A percentile compares a stretch with the other conserved stretches of the same genome.
These are phyloP conservation scores for Onychorhynchus coronatus DNA, from an alignment of 2,113 vertebrate species.

Conservation along the genomic window DNA sequence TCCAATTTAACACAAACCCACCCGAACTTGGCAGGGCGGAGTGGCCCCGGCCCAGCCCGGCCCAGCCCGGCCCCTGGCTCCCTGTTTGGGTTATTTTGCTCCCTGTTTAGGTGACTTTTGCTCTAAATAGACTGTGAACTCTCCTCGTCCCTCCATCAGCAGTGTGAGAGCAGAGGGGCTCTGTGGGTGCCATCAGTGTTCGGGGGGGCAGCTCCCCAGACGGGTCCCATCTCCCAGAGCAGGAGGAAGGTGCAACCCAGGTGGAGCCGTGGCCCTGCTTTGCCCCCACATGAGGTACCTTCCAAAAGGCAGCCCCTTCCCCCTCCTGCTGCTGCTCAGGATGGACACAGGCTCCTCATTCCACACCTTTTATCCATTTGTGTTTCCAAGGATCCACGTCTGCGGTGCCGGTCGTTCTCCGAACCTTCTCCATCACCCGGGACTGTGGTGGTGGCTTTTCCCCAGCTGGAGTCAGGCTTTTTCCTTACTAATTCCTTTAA, in stretches of 20 bases:
- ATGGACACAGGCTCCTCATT: neutral
- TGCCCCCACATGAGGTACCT: neutral
- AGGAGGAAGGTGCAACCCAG: neutral
- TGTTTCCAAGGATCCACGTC: neutral
- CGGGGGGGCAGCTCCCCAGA: neutral
- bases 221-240: neutral
- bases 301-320: neutral
- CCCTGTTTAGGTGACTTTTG: conserved; percentile 7
- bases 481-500: neutral
- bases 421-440: neutral
- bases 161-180: neutral
- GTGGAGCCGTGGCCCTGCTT: neutral
- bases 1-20: conserved; percentile 60
- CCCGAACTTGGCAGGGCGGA: conserved; percentile 59
- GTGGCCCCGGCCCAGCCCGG: conserved; percentile 20
- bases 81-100: neutral
- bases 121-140: neutral
- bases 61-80: conserved; percentile 50
- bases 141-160: neutral
- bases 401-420: rapidly evolving
- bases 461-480: neutral
- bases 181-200: neutral
- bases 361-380: rapidly evolving
- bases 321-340: neutral
- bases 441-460: neutral